Evolutionary conservation across 2,113 vertebrate genomes (phyloP).

Genomic region (Callionymus lyra): DNA sequence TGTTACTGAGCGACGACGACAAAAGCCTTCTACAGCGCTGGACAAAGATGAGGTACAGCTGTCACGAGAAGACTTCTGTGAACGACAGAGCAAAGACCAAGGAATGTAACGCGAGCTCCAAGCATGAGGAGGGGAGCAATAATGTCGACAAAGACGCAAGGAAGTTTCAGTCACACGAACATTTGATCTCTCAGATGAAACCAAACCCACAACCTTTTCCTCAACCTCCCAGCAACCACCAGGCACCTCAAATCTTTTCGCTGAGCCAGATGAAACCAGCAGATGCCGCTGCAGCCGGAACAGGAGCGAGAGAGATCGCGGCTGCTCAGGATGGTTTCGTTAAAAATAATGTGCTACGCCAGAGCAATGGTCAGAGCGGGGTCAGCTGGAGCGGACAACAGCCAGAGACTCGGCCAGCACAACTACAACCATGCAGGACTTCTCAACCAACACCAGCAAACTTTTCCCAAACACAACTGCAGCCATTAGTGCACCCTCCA

Average conservation of each 20-base stretch:
- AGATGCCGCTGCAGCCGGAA: constrained; percentile 40
- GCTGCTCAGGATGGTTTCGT: constrained; percentile 31
- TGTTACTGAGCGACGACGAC: constrained; percentile 82
- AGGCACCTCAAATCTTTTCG: constrained; percentile 44
- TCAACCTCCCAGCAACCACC: constrained; percentile 36
- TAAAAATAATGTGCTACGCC: constrained; percentile 50
- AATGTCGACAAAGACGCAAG: constrained; percentile 34
- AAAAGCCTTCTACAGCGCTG: constrained; percentile 83
- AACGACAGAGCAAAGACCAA: constrained; percentile 26
- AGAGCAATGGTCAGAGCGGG: constrained; percentile 30
- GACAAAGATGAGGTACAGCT: constrained; percentile 77
- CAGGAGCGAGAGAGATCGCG: constrained; percentile 40
- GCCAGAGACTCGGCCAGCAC: constrained; percentile 23
- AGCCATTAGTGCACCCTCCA: constrained; percentile 27
- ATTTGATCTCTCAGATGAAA: constrained; percentile 37
- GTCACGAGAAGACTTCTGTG: constrained; percentile 42
- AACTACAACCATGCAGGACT: constrained; percentile 21
- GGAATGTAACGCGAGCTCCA: constrained; percentile 30
- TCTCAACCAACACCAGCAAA: constrained; percentile 26
- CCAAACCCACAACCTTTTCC: constrained; percentile 45
- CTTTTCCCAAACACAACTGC: constrained; percentile 48
- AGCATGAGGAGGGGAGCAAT: constrained; percentile 22
- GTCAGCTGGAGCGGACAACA: constrained; percentile 46
- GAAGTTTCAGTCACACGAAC: constrained; percentile 43
- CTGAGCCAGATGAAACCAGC: constrained; percentile 47